Evolutionary conservation across 2,113 vertebrate species (phyloP).

Genomic region (Balaeniceps rex): DNA sequence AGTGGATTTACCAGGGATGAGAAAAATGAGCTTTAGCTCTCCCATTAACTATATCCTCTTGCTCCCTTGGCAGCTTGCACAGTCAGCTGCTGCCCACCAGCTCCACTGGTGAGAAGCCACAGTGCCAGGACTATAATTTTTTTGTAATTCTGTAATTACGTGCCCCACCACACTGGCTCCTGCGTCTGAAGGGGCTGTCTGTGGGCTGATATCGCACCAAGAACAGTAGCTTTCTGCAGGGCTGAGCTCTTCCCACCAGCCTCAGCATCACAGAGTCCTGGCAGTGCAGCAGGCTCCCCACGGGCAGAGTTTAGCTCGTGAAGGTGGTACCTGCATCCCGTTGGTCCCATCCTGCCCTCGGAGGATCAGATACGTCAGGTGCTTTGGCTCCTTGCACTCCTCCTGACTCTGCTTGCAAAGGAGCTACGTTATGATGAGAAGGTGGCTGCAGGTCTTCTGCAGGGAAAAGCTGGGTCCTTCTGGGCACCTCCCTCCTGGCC

Average conservation of each 20-base stretch:
- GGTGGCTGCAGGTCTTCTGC: neutral
- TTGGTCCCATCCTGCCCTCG: neutral
- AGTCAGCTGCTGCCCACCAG: constrained; percentile 47
- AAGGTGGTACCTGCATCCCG: neutral
- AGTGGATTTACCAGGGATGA: constrained; percentile 39
- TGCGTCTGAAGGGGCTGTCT: neutral
- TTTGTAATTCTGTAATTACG: neutral
- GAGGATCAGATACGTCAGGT: neutral
- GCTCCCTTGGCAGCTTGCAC: constrained; percentile 40
- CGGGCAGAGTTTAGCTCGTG: neutral
- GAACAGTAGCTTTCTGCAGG: neutral
- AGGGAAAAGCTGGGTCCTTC: neutral
- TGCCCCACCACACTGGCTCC: neutral
- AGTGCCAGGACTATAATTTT: neutral
- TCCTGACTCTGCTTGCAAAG: neutral
- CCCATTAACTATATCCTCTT: constrained; percentile 20
- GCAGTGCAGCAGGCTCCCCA: neutral
- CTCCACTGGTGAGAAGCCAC: neutral
- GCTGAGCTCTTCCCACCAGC: neutral
- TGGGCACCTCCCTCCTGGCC: neutral
- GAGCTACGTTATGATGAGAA: neutral
- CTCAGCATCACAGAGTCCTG: neutral
- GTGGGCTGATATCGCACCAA: neutral
- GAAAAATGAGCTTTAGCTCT: constrained; percentile 49
- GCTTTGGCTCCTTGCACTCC: neutral